Evolutionary conservation across 2,888 invertebrate species (phyloP).

Genomic region (Mesochorus sp.): DNA sequence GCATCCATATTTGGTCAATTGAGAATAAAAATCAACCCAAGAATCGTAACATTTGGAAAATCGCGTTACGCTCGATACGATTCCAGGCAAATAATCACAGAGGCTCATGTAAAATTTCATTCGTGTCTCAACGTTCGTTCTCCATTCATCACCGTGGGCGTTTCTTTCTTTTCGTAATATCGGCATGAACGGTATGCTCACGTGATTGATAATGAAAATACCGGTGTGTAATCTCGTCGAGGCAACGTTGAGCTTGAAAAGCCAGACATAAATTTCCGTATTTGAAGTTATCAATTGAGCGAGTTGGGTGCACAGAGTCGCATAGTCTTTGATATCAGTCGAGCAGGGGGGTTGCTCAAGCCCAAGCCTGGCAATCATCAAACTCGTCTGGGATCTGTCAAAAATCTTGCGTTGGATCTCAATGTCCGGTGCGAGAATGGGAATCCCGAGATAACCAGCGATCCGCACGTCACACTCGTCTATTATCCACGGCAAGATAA

Average conservation of each 20-base stretch:
- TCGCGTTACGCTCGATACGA: conserved; percentile 59
- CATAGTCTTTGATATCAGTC: conserved; percentile 61
- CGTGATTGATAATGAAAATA: conserved; percentile 69
- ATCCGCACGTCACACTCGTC: conserved; percentile 70
- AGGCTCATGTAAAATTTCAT: conserved; percentile 52
- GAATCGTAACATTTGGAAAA: conserved; percentile 54
- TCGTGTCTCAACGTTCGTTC: conserved; percentile 8
- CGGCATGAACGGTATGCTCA: conserved; percentile 71
- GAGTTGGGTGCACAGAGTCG: conserved; percentile 62
- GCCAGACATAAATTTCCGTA: conserved; percentile 67
- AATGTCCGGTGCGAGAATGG: conserved; percentile 64
- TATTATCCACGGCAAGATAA: conserved; percentile 66
- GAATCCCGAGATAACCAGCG: conserved; percentile 61
- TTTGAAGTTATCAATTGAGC: conserved; percentile 65
- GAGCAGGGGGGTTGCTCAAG: conserved; percentile 60
- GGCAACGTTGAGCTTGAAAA: conserved; percentile 66
- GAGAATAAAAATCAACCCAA: conserved; percentile 67
- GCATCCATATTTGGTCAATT: conserved; percentile 66
- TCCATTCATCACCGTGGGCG: conserved; percentile 62
- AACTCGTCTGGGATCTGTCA: conserved; percentile 59
- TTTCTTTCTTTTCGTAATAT: conserved; percentile 63
- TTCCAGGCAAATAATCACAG: conserved; percentile 59
- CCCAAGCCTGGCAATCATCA: conserved; percentile 59
- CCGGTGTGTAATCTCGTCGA: conserved; percentile 53
- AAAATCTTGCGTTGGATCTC: conserved; percentile 63